phyloP scores from a whole-genome alignment of 2,113 vertebrate species.

The Cinclus mexicanus region DNA sequence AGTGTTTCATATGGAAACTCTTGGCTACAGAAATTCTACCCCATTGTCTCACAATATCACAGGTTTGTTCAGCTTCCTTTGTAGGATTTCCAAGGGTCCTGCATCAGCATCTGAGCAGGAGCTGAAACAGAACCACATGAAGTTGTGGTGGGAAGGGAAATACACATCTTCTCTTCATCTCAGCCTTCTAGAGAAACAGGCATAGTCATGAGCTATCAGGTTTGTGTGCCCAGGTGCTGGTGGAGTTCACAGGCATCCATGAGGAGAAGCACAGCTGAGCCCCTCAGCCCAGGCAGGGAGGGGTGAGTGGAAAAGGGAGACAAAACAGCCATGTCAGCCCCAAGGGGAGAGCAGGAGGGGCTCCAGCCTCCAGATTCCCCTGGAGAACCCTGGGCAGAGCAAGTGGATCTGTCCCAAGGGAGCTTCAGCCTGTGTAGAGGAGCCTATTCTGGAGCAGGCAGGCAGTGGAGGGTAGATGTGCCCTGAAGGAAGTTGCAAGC shows the following conservation, averaged over 20 bases:
- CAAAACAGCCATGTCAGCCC: rapidly evolving
- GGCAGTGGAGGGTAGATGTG: neutral
- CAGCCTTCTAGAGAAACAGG: neutral
- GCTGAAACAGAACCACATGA: neutral
- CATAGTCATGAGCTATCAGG: rapidly evolving
- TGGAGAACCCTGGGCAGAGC: neutral
- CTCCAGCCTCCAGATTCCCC: neutral
- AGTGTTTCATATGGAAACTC: rapidly evolving
- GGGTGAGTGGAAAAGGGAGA: neutral
- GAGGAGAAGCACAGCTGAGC: neutral
- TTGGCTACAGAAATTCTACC: neutral
- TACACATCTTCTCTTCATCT: neutral
- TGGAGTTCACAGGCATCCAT: rapidly evolving
- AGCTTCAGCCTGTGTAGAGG: neutral
- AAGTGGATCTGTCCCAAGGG: neutral
- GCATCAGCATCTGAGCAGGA: neutral
- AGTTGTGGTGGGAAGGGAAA: neutral
- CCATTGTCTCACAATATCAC: rapidly evolving
- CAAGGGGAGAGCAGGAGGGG: neutral
- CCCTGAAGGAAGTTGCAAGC: neutral
- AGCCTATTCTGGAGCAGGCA: neutral
- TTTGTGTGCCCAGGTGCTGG: too few species aligned
- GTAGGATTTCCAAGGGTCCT: neutral
- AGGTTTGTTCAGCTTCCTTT: neutral
- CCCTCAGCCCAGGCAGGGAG: neutral